Conservation (phyloP, 2,113 vertebrate species). For the Labeo catla region DNA sequence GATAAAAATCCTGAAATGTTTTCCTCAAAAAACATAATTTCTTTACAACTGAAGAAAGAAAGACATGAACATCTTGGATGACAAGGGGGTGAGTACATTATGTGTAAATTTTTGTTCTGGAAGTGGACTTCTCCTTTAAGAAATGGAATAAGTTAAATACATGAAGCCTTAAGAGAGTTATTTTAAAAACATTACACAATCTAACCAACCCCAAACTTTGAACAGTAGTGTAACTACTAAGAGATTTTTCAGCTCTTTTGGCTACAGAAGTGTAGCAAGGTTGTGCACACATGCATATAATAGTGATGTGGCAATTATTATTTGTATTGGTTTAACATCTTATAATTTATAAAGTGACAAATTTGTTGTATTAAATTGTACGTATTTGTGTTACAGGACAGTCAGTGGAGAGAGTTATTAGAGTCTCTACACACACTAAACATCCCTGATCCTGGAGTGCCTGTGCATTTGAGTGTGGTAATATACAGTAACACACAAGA, state of each 20-base stretch:
- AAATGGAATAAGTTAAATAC: too few species aligned
- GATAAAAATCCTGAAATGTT: too few species aligned
- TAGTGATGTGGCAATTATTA: neutral
- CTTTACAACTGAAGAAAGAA: too few species aligned
- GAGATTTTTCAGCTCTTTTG: neutral
- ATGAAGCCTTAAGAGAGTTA: too few species aligned
- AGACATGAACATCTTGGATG: too few species aligned
- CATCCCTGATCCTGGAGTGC: conserved; percentile 87
- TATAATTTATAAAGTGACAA: neutral
- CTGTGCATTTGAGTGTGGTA: conserved; percentile 93
- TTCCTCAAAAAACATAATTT: too few species aligned
- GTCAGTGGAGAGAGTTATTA: conserved; percentile 88
- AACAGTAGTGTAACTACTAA: neutral
- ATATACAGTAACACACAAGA: conserved; percentile 48
- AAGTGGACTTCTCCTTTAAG: too few species aligned
- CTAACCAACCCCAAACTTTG: neutral
- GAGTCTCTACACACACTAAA: conserved; percentile 85
- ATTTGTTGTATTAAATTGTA: neutral
- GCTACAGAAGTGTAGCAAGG: neutral
- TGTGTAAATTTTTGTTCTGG: too few species aligned
- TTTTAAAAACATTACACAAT: neutral
- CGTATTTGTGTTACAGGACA: conserved; percentile 80
- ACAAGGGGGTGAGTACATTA: too few species aligned
- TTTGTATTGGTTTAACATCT: neutral
- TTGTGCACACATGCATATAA: neutral